These are phyloP conservation scores for Digitonthophagus gazella DNA, from an alignment of 2,888 invertebrate species.

Conservation along the genomic window DNA sequence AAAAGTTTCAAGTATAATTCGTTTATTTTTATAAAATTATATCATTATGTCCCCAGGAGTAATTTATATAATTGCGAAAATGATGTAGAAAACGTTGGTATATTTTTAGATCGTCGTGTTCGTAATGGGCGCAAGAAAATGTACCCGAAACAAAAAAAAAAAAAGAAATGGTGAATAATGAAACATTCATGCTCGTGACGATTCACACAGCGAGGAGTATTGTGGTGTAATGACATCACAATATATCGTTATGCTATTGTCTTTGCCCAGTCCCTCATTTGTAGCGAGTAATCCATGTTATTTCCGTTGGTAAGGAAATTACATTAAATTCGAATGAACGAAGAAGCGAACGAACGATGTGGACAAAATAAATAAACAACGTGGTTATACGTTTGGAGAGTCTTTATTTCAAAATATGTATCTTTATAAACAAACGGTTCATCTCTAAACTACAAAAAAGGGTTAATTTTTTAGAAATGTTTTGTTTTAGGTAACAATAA, in stretches of 20 bases:
- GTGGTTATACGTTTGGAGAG: neutral
- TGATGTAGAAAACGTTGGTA: neutral
- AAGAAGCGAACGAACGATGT: neutral
- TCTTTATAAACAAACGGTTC: neutral
- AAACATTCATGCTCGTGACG: slow-evolving; percentile 1
- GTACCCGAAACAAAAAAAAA: slow-evolving; percentile 34
- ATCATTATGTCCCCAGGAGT: neutral
- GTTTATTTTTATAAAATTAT: neutral
- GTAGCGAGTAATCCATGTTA: slow-evolving; percentile 3
- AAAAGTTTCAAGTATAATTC: neutral
- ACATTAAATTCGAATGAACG: slow-evolving; percentile 3
- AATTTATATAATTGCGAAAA: neutral
- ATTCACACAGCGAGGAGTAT: neutral
- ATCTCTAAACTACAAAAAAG: neutral
- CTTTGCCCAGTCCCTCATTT: slow-evolving; percentile 4
- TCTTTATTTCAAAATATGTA: neutral
- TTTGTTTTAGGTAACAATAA: neutral
- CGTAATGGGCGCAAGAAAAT: slow-evolving; percentile 27
- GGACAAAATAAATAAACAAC: neutral
- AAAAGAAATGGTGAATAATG: neutral
- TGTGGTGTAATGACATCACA: slow-evolving; percentile 14
- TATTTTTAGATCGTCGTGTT: neutral
- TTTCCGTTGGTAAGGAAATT: slow-evolving; percentile 8
- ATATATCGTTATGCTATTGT: slow-evolving; percentile 9
- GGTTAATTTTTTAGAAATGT: neutral